These are phyloP conservation scores for Drosophila arizonae DNA, from an alignment of 1,140 invertebrate species.

Conservation along the genomic window DNA sequence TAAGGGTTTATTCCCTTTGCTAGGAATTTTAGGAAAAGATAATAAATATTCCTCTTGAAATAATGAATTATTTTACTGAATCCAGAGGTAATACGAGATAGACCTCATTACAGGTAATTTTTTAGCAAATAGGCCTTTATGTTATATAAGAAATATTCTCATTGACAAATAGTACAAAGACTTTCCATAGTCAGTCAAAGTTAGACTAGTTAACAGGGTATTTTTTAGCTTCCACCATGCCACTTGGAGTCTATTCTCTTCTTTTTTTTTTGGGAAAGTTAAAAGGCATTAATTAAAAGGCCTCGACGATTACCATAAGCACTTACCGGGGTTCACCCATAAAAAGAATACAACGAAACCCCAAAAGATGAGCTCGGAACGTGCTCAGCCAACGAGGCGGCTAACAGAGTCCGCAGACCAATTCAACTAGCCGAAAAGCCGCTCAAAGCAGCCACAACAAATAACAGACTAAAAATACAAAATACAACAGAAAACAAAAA, in stretches of 20 bases:
- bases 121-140: no score
- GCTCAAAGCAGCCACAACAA: conserved; percentile 17
- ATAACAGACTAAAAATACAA: not conserved
- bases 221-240: not conserved
- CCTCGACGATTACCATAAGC: conserved; percentile 57
- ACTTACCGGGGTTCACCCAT: conserved; percentile 14
- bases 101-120: no score
- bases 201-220: not conserved
- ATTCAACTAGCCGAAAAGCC: conserved; percentile 33
- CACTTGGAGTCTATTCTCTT: not conserved
- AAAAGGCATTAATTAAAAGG: conserved; percentile 71
- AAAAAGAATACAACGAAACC: conserved; percentile 38
- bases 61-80: no score
- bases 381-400: conserved; percentile 58
- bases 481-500: not conserved
- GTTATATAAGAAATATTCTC: no score
- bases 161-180: no score
- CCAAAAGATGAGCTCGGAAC: conserved; percentile 50
- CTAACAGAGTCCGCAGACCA: conserved; percentile 8
- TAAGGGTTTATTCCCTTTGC: no score
- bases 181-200: no score
- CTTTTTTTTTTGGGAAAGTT: conserved; percentile 51
- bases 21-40: no score
- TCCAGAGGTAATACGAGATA: no score
- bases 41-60: no score